Evolutionary conservation across 2,797 vertebrate genomes (phyloP).

Genomic region (Betta splendens): DNA sequence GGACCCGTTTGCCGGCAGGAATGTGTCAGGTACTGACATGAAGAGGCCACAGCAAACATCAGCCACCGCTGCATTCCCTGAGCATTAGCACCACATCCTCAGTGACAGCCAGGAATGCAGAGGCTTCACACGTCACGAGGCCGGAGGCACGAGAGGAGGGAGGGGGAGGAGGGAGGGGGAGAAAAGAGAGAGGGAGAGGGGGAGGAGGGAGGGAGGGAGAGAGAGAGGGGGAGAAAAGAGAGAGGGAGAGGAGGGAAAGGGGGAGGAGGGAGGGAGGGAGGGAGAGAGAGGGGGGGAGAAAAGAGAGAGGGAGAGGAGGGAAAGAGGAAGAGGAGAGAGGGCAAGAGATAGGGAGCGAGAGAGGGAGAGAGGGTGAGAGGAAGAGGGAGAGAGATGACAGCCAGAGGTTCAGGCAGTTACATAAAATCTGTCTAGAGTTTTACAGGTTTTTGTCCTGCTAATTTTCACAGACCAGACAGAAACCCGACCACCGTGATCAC

Average conservation of each 20-base stretch:
- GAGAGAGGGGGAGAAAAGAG: no score
- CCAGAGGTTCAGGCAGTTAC: no score
- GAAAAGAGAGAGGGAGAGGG: constrained; percentile 10
- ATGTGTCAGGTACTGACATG: constrained; percentile 76
- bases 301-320: constrained; percentile 8
- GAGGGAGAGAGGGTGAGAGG: no score
- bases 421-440: neutral
- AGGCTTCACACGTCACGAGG: constrained; percentile 49
- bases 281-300: no score
- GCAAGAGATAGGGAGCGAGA: no score
- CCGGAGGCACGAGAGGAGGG: constrained; percentile 35
- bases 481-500: no score
- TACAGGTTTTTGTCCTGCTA: neutral
- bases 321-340: no score
- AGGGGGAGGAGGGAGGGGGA: no score
- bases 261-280: no score
- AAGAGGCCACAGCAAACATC: constrained; percentile 66
- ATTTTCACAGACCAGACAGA: no score
- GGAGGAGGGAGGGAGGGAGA: no score
- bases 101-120: constrained; percentile 73
- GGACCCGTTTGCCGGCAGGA: constrained; percentile 58
- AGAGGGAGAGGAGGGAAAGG: no score
- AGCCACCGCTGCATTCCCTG: constrained; percentile 74
- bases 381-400: constrained; percentile 6
- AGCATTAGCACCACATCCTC: constrained; percentile 67